A percentile compares a stretch with the other conserved stretches of the same genome.
phyloP scores from a whole-genome alignment of 2,888 invertebrate species.

The Galerucella pusilla region DNA sequence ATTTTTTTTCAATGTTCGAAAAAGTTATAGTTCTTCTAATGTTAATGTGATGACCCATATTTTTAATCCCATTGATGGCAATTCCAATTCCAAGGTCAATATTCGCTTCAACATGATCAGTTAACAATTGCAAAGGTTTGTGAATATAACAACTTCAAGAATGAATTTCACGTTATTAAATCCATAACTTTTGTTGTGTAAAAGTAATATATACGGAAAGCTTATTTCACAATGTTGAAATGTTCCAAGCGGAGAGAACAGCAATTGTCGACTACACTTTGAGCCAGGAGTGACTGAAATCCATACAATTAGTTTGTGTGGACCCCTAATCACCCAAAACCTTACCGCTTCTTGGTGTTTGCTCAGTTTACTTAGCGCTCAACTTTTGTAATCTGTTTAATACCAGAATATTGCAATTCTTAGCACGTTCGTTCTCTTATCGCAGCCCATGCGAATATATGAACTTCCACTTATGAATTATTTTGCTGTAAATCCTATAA shows the following conservation, averaged over 20 bases:
- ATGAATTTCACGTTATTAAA: background rate
- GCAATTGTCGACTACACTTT: constrained; percentile 4
- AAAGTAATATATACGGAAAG: background rate
- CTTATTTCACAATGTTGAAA: background rate
- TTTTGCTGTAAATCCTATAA: constrained; percentile 36
- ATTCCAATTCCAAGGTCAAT: no score
- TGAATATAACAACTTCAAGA: no score
- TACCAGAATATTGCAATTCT: constrained; percentile 40
- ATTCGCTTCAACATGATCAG: no score
- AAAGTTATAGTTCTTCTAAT: no score
- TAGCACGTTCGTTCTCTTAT: constrained; percentile 45
- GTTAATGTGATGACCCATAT: no score
- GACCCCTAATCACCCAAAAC: constrained; percentile 42
- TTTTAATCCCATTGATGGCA: no score
- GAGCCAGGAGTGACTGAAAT: constrained; percentile 36
- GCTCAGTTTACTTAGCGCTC: constrained; percentile 41
- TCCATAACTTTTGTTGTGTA: background rate
- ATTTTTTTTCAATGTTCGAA: background rate
- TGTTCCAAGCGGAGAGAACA: background rate
- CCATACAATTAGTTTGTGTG: constrained; percentile 41
- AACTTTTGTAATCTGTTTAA: constrained; percentile 43
- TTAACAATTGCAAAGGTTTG: no score
- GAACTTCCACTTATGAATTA: constrained; percentile 45
- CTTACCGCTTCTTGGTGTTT: constrained; percentile 44
- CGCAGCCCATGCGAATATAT: constrained; percentile 42